Conservation (phyloP, 2,797 vertebrate genomes). For the Sebastolobus alascanus region DNA sequence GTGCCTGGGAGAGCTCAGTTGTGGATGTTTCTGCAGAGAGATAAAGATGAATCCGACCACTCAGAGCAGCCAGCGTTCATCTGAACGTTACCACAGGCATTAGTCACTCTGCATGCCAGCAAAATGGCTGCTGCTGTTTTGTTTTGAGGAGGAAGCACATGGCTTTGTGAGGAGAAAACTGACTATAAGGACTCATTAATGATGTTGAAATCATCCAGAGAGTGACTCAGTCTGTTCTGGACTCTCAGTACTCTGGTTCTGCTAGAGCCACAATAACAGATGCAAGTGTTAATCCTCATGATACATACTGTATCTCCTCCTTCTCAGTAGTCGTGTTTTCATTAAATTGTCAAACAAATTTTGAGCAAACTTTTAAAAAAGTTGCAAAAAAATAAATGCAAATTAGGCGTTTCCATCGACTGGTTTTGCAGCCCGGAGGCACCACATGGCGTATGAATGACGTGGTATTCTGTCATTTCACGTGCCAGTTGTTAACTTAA, state of each 20-base stretch:
- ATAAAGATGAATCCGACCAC: constrained; percentile 35
- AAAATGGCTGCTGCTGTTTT: constrained; percentile 61
- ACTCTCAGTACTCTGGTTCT: too few species aligned
- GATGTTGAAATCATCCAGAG: neutral
- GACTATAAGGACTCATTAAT: too few species aligned
- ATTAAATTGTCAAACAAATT: neutral
- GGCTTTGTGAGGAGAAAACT: constrained; percentile 15
- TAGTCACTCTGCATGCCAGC: constrained; percentile 69
- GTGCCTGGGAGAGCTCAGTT: neutral
- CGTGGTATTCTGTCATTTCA: too few species aligned
- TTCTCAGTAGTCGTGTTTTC: neutral
- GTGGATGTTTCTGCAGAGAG: constrained; percentile 21
- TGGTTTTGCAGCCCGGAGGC: too few species aligned
- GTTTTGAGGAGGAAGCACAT: constrained; percentile 37
- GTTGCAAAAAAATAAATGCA: too few species aligned
- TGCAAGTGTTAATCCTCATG: neutral
- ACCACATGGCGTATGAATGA: too few species aligned
- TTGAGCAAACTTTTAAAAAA: too few species aligned
- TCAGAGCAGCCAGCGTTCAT: constrained; percentile 40
- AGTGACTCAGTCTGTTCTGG: too few species aligned
- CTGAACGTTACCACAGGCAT: constrained; percentile 58
- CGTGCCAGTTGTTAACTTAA: too few species aligned
- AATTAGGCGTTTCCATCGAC: too few species aligned
- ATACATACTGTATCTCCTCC: too few species aligned
- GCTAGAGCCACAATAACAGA: too few species aligned